Percentiles rank a stretch among this genome's conserved stretches.
These are phyloP conservation scores for Macrotis lagotis DNA, from an alignment of 2,113 vertebrate species.

Conservation along the genomic window DNA sequence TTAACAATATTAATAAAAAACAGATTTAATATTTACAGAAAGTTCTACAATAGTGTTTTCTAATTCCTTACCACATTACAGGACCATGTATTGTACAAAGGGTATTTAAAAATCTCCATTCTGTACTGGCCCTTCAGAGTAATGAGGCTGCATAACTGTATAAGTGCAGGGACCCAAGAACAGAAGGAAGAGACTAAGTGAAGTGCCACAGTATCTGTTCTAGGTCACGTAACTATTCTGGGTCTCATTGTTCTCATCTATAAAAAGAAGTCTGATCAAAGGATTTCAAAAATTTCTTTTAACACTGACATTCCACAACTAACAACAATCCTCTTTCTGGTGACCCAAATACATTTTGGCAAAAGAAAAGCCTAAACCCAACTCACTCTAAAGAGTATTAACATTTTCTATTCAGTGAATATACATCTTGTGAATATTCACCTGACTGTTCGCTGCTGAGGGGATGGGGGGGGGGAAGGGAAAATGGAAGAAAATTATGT, in stretches of 20 bases:
- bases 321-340: background rate
- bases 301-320: background rate
- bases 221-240: too few species aligned
- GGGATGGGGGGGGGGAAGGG: too few species aligned
- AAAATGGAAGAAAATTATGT: too few species aligned
- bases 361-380: slow-evolving; percentile 43
- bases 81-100: slow-evolving; percentile 67
- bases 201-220: too few species aligned
- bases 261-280: background rate
- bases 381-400: background rate
- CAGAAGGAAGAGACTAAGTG: background rate
- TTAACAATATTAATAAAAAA: slow-evolving; percentile 65
- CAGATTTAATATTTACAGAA: slow-evolving; percentile 77
- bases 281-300: background rate
- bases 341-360: slow-evolving; percentile 13
- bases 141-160: background rate
- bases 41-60: slow-evolving; percentile 71
- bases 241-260: background rate
- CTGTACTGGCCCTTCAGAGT: slow-evolving; percentile 58
- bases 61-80: slow-evolving; percentile 71
- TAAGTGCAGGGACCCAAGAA: background rate
- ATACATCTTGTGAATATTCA: too few species aligned
- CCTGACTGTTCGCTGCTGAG: too few species aligned
- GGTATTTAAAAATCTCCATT: slow-evolving; percentile 60
- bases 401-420: too few species aligned